Conservation (phyloP, 2,888 invertebrate species). For the Sycophila texana region DNA sequence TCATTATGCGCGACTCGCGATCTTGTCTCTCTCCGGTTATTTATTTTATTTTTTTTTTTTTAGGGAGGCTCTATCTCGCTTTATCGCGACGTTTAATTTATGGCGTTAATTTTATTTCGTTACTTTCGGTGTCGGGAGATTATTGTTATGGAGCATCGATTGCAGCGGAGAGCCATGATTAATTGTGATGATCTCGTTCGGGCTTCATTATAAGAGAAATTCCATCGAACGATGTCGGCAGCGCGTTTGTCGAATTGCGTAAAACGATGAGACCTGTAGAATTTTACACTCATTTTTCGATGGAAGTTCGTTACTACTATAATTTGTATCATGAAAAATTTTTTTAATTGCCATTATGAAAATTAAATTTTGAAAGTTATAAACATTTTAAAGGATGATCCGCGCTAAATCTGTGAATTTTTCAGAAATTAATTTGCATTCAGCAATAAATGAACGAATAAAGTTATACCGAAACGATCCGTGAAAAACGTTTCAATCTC, state of each 20-base stretch:
- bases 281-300: too few relatives aligned
- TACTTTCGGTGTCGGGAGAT: slow-evolving; percentile 26
- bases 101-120: slow-evolving; percentile 42
- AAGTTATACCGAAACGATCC: background rate
- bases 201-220: slow-evolving; percentile 24
- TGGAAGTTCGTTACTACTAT: too few relatives aligned
- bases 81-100: slow-evolving; percentile 30
- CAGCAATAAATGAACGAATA: background rate
- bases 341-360: too few relatives aligned
- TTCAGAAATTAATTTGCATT: background rate
- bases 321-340: too few relatives aligned
- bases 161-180: slow-evolving; percentile 23
- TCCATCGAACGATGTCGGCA: background rate
- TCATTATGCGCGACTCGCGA: slow-evolving; percentile 37
- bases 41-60: too few relatives aligned
- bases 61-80: background rate
- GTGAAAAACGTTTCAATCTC: background rate
- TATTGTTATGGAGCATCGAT: slow-evolving; percentile 27
- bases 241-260: background rate
- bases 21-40: background rate
- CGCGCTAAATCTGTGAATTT: too few relatives aligned
- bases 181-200: slow-evolving; percentile 28
- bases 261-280: too few relatives aligned
- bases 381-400: background rate
- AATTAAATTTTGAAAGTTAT: background rate